These are phyloP conservation scores for Apoda limacodes DNA, from an alignment of 2,888 invertebrate species.

Conservation along the genomic window DNA sequence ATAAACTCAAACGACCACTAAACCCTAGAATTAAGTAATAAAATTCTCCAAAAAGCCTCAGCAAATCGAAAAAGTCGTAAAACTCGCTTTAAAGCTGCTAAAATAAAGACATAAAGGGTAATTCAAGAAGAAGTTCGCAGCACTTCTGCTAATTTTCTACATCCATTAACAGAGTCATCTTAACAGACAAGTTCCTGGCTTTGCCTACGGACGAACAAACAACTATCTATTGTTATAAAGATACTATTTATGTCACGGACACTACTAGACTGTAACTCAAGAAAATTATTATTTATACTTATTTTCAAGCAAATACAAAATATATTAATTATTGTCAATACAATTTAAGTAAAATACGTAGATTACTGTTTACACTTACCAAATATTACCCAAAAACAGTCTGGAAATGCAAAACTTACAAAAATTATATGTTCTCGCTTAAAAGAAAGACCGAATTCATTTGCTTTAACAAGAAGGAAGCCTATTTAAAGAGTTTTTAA, in stretches of 20 bases:
- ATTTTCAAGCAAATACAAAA: too few species aligned
- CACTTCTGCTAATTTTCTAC: slow-evolving; percentile 44
- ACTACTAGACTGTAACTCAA: too few species aligned
- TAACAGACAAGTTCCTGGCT: slow-evolving; percentile 36
- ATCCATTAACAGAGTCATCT: slow-evolving; percentile 43
- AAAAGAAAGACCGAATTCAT: too few species aligned
- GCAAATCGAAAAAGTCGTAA: slow-evolving; percentile 21
- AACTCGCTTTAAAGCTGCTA: slow-evolving; percentile 31
- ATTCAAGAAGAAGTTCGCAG: slow-evolving; percentile 37
- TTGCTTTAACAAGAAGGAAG: too few species aligned
- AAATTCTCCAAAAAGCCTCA: slow-evolving; percentile 22
- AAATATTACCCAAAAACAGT: too few species aligned
- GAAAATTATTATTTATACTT: too few species aligned
- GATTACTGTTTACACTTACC: too few species aligned
- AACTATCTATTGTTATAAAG: slow-evolving; percentile 38
- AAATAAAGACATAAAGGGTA: slow-evolving; percentile 50
- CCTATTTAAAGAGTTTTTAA: too few species aligned
- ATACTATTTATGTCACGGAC: slow-evolving; percentile 44
- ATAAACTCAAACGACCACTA: neutral
- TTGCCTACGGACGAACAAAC: slow-evolving; percentile 26
- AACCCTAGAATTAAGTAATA: slow-evolving; percentile 21
- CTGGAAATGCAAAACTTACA: too few species aligned
- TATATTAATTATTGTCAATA: too few species aligned
- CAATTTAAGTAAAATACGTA: too few species aligned
- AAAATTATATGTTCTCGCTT: too few species aligned